A percentile compares a stretch with the other conserved stretches of the same genome.
These are phyloP conservation scores for Diglossa cyanea DNA, from an alignment of 2,797 vertebrate genomes.

Conservation along the genomic window DNA sequence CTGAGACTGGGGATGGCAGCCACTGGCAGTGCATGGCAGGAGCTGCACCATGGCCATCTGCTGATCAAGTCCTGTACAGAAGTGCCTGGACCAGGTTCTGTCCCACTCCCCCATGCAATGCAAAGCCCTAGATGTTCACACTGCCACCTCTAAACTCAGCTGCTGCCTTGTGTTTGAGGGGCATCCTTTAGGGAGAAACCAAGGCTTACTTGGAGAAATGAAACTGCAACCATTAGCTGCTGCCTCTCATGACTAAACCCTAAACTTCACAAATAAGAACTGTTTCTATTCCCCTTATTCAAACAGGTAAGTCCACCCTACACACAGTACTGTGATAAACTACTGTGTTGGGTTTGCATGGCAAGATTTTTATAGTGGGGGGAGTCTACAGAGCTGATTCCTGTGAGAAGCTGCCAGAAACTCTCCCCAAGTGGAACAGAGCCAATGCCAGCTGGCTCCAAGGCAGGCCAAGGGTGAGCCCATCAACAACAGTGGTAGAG, in stretches of 20 bases:
- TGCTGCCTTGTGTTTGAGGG: background rate
- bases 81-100: background rate
- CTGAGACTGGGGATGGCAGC: background rate
- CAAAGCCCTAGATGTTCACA: background rate
- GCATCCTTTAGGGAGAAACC: background rate
- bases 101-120: accelerated
- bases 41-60: background rate
- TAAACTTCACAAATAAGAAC: background rate
- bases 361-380: background rate
- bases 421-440: no score
- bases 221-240: background rate
- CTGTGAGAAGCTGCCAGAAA: background rate
- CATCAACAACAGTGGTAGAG: background rate
- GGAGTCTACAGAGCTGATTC: background rate
- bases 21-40: background rate
- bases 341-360: background rate
- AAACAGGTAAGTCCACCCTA: background rate
- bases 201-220: background rate
- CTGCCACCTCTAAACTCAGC: background rate
- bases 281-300: background rate
- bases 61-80: background rate
- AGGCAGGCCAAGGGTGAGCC: accelerated
- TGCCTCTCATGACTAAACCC: background rate
- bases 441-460: background rate
- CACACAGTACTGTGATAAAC: accelerated